A percentile compares a stretch with the other conserved stretches of the same genome.
Conservation (phyloP, 2,888 invertebrate species). For the Ophioninae sp. region DNA sequence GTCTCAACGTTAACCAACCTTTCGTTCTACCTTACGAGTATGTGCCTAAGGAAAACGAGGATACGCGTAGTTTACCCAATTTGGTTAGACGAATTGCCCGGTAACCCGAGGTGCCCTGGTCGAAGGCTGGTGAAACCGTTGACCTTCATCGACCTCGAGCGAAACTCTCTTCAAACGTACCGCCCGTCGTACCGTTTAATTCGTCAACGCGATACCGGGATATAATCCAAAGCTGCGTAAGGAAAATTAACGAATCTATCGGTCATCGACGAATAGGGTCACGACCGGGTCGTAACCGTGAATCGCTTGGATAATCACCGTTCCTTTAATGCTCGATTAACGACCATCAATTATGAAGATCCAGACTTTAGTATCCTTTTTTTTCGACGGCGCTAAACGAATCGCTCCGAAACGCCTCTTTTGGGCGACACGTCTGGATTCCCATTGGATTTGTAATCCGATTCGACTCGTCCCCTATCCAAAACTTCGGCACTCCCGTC, state of each 20-base stretch:
- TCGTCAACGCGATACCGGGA: too few relatives aligned
- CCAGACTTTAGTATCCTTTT: constrained; percentile 15
- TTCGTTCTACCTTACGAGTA: constrained; percentile 28
- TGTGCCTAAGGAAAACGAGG: constrained; percentile 22
- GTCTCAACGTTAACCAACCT: constrained; percentile 31
- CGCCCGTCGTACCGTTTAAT: background rate
- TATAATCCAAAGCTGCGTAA: background rate
- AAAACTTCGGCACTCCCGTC: background rate
- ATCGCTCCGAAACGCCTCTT: constrained; percentile 36
- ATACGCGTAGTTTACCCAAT: constrained; percentile 1
- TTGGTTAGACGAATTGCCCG: constrained; percentile 20
- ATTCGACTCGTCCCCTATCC: constrained; percentile 25
- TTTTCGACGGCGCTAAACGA: constrained; percentile 38
- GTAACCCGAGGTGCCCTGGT: constrained; percentile 14
- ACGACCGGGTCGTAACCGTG: constrained; percentile 17
- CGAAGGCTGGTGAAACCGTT: constrained; percentile 59
- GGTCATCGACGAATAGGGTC: constrained; percentile 46
- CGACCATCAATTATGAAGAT: constrained; percentile 42
- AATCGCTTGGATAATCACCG: constrained; percentile 28
- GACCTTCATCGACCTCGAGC: constrained; percentile 57
- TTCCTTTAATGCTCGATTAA: constrained; percentile 54
- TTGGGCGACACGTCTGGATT: constrained; percentile 22
- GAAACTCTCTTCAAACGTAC: constrained; percentile 45
- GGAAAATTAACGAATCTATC: constrained; percentile 19
- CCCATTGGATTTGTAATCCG: constrained; percentile 39